These are phyloP conservation scores for Oryzias woworae DNA, from an alignment of 2,113 vertebrate genomes.

Conservation along the genomic window DNA sequence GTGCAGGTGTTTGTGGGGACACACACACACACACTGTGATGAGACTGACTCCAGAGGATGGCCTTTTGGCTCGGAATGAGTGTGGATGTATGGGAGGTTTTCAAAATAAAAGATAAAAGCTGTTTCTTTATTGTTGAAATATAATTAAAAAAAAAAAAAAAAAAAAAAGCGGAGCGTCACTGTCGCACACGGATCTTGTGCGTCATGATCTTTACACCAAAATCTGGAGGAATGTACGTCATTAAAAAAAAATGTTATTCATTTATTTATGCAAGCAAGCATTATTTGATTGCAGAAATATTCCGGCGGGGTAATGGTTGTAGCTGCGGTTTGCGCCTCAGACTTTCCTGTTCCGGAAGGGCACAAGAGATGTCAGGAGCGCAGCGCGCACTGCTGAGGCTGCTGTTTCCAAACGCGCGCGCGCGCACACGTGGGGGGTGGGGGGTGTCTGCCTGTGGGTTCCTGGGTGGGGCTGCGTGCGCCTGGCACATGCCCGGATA, in stretches of 20 bases:
- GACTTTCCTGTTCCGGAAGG: conserved; percentile 62
- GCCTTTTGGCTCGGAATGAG: conserved; percentile 26
- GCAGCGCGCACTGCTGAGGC: conserved; percentile 66
- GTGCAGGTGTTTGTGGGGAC: not conserved
- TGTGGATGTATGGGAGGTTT: conserved; percentile 27
- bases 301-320: too few relatives aligned
- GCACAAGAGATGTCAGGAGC: conserved; percentile 68
- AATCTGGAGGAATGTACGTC: too few relatives aligned
- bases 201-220: too few relatives aligned
- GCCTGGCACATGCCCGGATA: not conserved
- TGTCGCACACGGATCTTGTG: too few relatives aligned
- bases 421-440: conserved; percentile 16
- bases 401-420: conserved; percentile 56
- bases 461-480: conserved; percentile 64
- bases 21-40: conserved; percentile 16
- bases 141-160: too few relatives aligned
- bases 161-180: too few relatives aligned
- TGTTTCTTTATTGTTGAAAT: conserved; percentile 36
- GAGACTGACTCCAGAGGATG: conserved; percentile 39
- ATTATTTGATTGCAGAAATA: too few relatives aligned
- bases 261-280: too few relatives aligned
- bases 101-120: conserved; percentile 2
- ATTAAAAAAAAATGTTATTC: too few relatives aligned
- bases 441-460: conserved; percentile 58
- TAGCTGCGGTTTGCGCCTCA: conserved; percentile 68